Evolutionary conservation across 2,797 vertebrate genomes (phyloP), one percentile per base, ranked within the genome.

Genomic region (Pantherophis alleghaniensis): DNA sequence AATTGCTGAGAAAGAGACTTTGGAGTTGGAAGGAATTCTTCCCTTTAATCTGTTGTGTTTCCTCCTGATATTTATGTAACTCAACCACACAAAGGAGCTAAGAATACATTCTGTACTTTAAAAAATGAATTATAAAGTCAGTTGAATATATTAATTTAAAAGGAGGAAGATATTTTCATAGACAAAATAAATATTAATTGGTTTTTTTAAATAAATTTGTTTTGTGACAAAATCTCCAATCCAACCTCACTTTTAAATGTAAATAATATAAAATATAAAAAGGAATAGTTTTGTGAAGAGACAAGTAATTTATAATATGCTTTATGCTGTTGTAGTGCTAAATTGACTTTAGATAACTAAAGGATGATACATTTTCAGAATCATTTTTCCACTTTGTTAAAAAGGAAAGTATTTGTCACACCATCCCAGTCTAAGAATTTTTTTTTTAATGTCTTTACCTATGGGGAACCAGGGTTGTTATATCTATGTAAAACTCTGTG

Each of bases 401-500:
- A 83, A 83, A 24, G 37, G 20, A 47, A 83, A 79, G 37, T 83
- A 24, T 83, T 83, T 83, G 10, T 83, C 37, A 83, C 11, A 3
- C 42, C 74, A 83, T 47, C 37, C 37, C 20, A 47, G 10, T 42
- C 37, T 79, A 47, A 83, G 20, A 24, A 2, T 47, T 83, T 83
- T 24, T 74, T 74, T 74, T 69, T n/a, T 56, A 5, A 47, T 24
- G 20, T 47, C 37, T 24, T 79, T 90, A 90, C 55, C 63, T 55
- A 56, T 74, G 20, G 63, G 87, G 32, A 56, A 56, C 32, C 13
- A 56, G 20, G 42, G 37, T 47, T 98, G 98, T 99, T 98, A 99
- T 99, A 98, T 99, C 98, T 97, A 98, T 99, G 98, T 98, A 99
- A 96, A 97, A 98, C 98, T 55, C 97, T 97, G 97, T 98, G 98